Evolutionary conservation across 2,797 vertebrate species (phyloP).

Genomic region (Diplodus sargus): DNA sequence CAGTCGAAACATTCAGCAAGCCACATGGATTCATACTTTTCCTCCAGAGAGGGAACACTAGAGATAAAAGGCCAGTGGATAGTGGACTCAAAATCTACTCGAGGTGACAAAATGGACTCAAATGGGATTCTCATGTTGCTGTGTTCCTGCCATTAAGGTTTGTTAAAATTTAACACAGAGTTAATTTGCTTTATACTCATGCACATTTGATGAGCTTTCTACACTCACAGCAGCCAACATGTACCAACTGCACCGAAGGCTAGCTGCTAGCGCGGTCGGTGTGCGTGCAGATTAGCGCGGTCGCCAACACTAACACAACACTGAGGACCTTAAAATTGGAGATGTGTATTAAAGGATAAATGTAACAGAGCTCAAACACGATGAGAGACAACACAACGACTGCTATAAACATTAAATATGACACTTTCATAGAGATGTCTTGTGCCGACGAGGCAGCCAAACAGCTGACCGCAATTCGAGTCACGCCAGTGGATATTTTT

Average conservation of each 20-base stretch:
- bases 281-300: background rate
- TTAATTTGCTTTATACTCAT: conserved; percentile 25
- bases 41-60: background rate
- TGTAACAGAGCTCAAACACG: too few relatives aligned
- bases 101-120: conserved; percentile 17
- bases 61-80: conserved; percentile 2
- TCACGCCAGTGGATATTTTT: too few relatives aligned
- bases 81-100: background rate
- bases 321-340: too few relatives aligned
- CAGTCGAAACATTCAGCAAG: conserved; percentile 3
- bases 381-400: too few relatives aligned
- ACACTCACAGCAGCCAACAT: background rate
- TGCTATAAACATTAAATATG: too few relatives aligned
- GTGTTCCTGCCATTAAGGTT: conserved; percentile 1
- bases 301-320: too few relatives aligned
- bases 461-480: too few relatives aligned
- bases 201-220: conserved; percentile 19
- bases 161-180: conserved; percentile 33
- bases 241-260: background rate
- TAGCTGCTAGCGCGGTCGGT: background rate
- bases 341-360: too few relatives aligned
- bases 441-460: too few relatives aligned
- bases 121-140: conserved; percentile 21
- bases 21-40: conserved; percentile 1
- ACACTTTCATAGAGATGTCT: too few relatives aligned